These are phyloP conservation scores for Sclerurus mexicanus DNA, from an alignment of 2,113 vertebrate species.

Conservation along the genomic window DNA sequence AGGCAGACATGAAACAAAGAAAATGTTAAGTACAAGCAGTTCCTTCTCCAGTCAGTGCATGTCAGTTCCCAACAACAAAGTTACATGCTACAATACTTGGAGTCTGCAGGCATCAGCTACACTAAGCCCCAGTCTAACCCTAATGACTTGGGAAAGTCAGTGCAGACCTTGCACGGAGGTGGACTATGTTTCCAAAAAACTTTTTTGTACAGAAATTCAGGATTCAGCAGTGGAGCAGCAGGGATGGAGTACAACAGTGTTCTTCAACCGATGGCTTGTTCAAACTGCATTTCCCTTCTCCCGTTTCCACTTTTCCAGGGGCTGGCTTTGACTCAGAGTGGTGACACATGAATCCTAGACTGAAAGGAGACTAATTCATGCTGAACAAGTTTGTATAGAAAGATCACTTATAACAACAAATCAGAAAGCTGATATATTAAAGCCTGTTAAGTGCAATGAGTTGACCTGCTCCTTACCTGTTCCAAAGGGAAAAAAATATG, in stretches of 20 bases:
- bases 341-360: background rate
- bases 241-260: background rate
- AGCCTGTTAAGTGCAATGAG: background rate
- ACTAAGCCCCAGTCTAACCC: background rate
- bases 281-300: background rate
- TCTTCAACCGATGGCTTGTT: background rate
- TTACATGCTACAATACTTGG: fast-evolving
- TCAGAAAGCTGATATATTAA: background rate
- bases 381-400: background rate
- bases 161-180: background rate
- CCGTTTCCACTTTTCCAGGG: background rate
- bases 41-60: background rate
- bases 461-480: background rate
- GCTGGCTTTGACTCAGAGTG: background rate
- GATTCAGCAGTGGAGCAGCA: background rate
- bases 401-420: background rate
- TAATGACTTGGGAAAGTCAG: background rate
- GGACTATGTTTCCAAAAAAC: background rate
- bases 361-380: background rate
- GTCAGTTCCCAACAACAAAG: background rate
- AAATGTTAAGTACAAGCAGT: background rate
- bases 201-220: background rate
- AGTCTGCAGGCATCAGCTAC: background rate
- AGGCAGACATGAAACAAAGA: background rate
- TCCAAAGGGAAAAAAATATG: background rate